Evolutionary conservation across 2,113 vertebrate species (phyloP).

Genomic region (Pogonocichla stellata): DNA sequence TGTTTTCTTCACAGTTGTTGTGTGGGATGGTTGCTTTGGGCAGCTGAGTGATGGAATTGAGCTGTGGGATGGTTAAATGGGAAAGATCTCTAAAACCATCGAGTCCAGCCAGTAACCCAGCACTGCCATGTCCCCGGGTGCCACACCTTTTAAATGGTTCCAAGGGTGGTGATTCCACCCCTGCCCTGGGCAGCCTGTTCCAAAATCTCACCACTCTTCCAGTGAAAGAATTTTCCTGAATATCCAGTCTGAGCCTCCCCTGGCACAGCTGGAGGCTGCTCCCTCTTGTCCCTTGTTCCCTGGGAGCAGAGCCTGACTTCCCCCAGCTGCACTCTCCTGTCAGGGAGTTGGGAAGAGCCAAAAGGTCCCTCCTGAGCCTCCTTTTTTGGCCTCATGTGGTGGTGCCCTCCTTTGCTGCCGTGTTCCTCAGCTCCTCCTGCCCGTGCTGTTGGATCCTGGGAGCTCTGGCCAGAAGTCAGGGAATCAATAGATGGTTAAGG

Average conservation of each 20-base stretch:
- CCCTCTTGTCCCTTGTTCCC: neutral
- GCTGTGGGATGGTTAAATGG: rapidly evolving
- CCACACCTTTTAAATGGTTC: neutral
- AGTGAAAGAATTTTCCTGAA: neutral
- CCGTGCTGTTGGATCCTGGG: neutral
- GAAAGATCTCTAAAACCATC: rapidly evolving
- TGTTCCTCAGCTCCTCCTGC: neutral
- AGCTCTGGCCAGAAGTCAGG: conserved; percentile 1
- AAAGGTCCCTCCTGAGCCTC: neutral
- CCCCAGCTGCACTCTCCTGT: rapidly evolving
- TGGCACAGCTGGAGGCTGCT: neutral
- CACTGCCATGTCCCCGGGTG: neutral
- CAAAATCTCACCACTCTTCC: neutral
- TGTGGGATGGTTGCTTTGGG: rapidly evolving
- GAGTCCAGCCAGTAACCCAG: rapidly evolving
- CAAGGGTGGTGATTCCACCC: neutral
- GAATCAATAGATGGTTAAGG: conserved; percentile 44
- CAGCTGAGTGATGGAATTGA: rapidly evolving
- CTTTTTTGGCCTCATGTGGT: rapidly evolving
- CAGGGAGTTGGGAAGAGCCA: neutral
- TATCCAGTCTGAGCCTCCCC: neutral
- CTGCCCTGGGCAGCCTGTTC: too few species aligned
- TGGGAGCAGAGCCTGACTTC: neutral
- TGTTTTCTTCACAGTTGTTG: rapidly evolving
- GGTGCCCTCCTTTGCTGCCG: neutral